A percentile compares a stretch with the other conserved stretches of the same genome.
phyloP scores from a whole-genome alignment of 64 coral and sea anemone genomes.

The Stylophora pistillata region DNA sequence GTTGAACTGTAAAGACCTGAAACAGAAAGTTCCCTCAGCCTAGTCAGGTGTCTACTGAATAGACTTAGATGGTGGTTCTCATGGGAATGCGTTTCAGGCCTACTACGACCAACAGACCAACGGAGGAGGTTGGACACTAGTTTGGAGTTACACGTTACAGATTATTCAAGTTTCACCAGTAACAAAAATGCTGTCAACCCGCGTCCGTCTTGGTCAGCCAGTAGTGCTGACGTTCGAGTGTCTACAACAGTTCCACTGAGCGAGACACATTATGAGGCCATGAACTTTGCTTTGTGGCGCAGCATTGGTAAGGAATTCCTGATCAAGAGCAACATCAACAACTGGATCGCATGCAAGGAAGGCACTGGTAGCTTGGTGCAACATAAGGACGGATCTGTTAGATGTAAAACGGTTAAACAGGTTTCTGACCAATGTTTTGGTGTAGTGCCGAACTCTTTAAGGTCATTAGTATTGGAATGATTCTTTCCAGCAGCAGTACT shows the following conservation, averaged over 20 bases:
- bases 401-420: constrained; percentile 19
- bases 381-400: background rate
- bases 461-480: background rate
- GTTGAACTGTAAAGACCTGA: constrained; percentile 22
- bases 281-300: constrained; percentile 61
- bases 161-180: constrained; percentile 4
- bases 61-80: constrained; percentile 26
- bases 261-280: constrained; percentile 46
- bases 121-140: background rate
- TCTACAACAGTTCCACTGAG: constrained; percentile 25
- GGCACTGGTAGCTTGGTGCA: constrained; percentile 24
- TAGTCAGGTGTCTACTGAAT: constrained; percentile 20
- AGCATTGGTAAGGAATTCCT: constrained; percentile 22
- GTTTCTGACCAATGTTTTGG: background rate
- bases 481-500: background rate
- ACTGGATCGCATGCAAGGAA: constrained; percentile 14
- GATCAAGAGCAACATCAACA: constrained; percentile 45
- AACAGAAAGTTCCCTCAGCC: background rate
- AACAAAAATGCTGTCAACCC: constrained; percentile 20
- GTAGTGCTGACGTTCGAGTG: background rate
- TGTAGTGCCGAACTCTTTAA: background rate
- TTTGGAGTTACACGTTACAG: constrained; percentile 20
- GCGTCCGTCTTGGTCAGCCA: constrained; percentile 19
- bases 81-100: constrained; percentile 21
- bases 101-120: constrained; percentile 4